Evolutionary conservation across 2,113 vertebrate species (phyloP), one percentile per base, ranked within the genome.

Genomic region (Ptilonorhynchus violaceus): DNA sequence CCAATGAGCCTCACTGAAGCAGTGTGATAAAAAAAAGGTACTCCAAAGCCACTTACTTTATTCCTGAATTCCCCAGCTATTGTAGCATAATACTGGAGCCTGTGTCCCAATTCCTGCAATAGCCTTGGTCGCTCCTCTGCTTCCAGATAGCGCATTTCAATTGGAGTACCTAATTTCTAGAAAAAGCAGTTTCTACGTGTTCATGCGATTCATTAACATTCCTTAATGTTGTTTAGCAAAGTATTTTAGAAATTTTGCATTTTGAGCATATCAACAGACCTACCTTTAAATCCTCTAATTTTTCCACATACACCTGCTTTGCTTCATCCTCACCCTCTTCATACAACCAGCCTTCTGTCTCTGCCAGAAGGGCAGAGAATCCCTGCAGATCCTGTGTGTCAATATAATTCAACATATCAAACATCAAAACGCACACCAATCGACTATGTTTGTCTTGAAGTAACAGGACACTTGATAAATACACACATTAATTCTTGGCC

Each of bases 341-440:
- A 79, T 99, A 98, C 5, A 98, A 96, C 98, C 98, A 99, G 85
- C 98, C 97, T 96, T 98, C 98, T 37, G 98, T 98, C 88, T 98
- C 97, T 10, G 97, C 97, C 42, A 99, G 96, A 25, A 98, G 97
- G 7, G 95, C 95, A 85, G 97, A 95, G 91, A 98, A 98, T 15
- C 89, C 92, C 5, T 97, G 93, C 75, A 98, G 98, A 80, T 98
- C 98, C 98, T 98, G 46, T 15, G 30, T 25, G n/a, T 24, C 30
- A 27, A 79, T 2, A 28, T 5, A 94, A 96, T 30, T 42, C 10
- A 92, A 83, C 35, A 77, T 3, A 41, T 87, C 59, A 83, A 73
- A 76, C 39, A 74, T 8, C 31, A 24, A 81, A 88, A 74, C 16
- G 76, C 0, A 14, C 41, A 56, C 18, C 35, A 74, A 42, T 9